Evolutionary conservation across 2,888 invertebrate genomes (phyloP), one percentile per base, ranked within the genome.

Genomic region (Pachycephus smyrnensis): DNA sequence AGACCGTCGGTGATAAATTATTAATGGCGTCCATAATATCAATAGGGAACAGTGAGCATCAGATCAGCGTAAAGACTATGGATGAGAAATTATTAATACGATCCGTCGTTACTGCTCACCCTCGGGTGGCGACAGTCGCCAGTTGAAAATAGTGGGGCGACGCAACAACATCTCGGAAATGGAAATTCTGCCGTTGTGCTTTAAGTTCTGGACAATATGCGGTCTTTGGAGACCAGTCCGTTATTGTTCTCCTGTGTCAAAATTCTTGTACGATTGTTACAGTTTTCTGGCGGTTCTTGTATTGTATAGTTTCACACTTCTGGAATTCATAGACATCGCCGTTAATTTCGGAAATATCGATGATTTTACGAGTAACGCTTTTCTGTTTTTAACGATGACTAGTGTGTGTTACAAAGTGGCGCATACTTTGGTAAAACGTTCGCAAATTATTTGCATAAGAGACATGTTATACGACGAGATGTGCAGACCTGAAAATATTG

Each of bases 401-500:
- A 36, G 68, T 4, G 55, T 80, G 3, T 76, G 76, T 31, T 79
- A 76, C 33, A 84, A 84, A 69, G n/a, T 31, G n/a, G 31, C 69
- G n/a, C n/a, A 69, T 69, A 11, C 1, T 3, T 69, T 69, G 4
- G n/a, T 69, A 15, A 30, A 31, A 12, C 69, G 69, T 30, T 11
- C 3, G 31, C n/a, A 69, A 30, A 69, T 69, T 31, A 69, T 69
- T 69, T 31, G n/a, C 31, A 31, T 69, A 31, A 69, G 30, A 69
- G n/a, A 30, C 31, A 69, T 69, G 69, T 3, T 69, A 12, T n/a
- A 30, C 30, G 31, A 69, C 12, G 1, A n/a, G 11, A 12, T 31
- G n/a, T 69, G 69, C 31, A 69, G 31, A n/a, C n/a, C 30, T 31
- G 12, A 31, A 31, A 69, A 69, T 69, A 69, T 12, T 23, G 69